A percentile compares a stretch with the other conserved stretches of the same genome.
phyloP scores from a whole-genome alignment of 2,888 invertebrate genomes.

The Acleris laterana region DNA sequence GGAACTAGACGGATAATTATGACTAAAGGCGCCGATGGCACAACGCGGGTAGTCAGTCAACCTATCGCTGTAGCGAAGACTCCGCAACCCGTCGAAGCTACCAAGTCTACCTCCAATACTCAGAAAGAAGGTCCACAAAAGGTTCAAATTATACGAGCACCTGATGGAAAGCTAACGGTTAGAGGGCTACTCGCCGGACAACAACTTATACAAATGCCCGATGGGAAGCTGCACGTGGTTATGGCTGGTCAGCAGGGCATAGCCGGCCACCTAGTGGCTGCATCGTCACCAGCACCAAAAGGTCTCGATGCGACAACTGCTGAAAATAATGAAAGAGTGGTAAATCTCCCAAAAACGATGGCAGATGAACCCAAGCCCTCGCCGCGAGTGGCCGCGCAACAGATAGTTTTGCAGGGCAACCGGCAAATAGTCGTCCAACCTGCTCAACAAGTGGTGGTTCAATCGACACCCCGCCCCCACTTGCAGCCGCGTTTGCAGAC shows the following conservation, averaged over 20 bases:
- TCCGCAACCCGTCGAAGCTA: slow-evolving; percentile 61
- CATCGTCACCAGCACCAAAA: slow-evolving; percentile 57
- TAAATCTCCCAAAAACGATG: slow-evolving; percentile 46
- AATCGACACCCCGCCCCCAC: slow-evolving; percentile 54
- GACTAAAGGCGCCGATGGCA: slow-evolving; percentile 89
- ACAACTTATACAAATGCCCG: slow-evolving; percentile 95
- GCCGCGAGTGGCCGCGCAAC: slow-evolving; percentile 48
- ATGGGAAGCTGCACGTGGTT: slow-evolving; percentile 95
- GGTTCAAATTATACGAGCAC: slow-evolving; percentile 95
- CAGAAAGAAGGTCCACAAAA: slow-evolving; percentile 87
- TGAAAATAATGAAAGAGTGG: slow-evolving; percentile 46
- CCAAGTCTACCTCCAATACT: slow-evolving; percentile 61
- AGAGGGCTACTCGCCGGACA: slow-evolving; percentile 96
- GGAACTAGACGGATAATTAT: slow-evolving; percentile 88
- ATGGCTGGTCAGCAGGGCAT: slow-evolving; percentile 86
- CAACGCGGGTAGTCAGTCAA: slow-evolving; percentile 86
- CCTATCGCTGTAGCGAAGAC: slow-evolving; percentile 68
- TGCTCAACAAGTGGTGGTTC: slow-evolving; percentile 55
- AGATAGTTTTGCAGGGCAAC: slow-evolving; percentile 59
- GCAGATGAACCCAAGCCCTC: slow-evolving; percentile 43
- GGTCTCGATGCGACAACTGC: slow-evolving; percentile 47
- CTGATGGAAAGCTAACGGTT: slow-evolving; percentile 96
- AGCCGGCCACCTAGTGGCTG: slow-evolving; percentile 72
- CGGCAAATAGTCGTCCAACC: slow-evolving; percentile 70
- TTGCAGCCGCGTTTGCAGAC: slow-evolving; percentile 68